These are phyloP conservation scores for Marmota flaviventris DNA, from an alignment of 2,113 vertebrate species.

Conservation along the genomic window DNA sequence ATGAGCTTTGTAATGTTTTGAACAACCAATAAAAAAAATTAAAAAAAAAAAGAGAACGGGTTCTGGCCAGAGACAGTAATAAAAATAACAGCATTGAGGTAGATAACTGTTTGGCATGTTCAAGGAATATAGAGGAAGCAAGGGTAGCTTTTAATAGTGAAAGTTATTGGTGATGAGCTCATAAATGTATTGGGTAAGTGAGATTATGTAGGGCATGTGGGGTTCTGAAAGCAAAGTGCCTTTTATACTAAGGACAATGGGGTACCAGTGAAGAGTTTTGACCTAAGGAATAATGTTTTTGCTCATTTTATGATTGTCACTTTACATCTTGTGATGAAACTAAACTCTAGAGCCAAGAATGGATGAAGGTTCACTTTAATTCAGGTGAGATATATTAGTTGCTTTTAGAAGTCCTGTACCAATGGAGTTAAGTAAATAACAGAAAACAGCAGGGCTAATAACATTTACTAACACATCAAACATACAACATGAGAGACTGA, in stretches of 20 bases:
- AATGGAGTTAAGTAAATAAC: not conserved
- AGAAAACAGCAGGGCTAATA: not conserved
- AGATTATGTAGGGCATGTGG: rapidly evolving
- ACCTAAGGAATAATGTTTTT: not conserved
- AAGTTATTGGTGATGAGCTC: not conserved
- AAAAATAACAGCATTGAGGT: too few species aligned
- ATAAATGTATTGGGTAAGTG: not conserved
- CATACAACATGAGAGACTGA: not conserved
- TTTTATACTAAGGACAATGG: not conserved
- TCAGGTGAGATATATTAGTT: not conserved
- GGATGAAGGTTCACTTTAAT: not conserved
- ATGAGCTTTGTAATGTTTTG: too few species aligned
- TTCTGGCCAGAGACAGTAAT: not conserved
- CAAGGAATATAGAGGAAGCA: not conserved
- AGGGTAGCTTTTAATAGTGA: not conserved
- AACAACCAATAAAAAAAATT: too few species aligned
- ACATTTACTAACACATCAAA: not conserved
- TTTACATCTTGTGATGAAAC: not conserved
- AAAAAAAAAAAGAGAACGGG: not conserved
- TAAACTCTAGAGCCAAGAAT: not conserved
- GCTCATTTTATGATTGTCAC: not conserved
- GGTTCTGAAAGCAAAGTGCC: not conserved
- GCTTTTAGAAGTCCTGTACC: not conserved
- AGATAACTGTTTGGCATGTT: not conserved
- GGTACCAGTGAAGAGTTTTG: not conserved